A percentile compares a stretch with the other conserved stretches of the same genome.
phyloP scores from a whole-genome alignment of 2,113 vertebrate genomes.

The Ifrita kowaldi region DNA sequence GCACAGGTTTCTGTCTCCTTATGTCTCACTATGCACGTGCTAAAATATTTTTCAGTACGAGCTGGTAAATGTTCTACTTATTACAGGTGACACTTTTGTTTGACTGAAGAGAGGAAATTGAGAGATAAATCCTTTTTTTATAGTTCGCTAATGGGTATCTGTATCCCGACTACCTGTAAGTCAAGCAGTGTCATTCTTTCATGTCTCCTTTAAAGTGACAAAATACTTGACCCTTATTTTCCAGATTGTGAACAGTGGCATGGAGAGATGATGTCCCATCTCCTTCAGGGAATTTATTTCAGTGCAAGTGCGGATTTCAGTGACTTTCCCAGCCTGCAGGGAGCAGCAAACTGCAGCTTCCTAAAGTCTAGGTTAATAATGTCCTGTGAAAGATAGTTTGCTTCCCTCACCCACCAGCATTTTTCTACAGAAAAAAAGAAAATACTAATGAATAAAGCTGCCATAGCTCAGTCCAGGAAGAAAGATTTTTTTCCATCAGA shows the following conservation, averaged over 20 bases:
- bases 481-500: neutral
- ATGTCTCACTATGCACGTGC: neutral
- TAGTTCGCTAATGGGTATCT: rapidly evolving
- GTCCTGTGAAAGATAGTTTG: neutral
- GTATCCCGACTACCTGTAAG: neutral
- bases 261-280: neutral
- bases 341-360: neutral
- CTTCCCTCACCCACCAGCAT: neutral
- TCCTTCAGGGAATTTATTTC: neutral
- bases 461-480: neutral
- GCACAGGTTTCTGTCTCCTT: neutral
- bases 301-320: neutral
- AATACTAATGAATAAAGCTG: neutral
- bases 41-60: neutral
- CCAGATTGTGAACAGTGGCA: neutral
- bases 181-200: neutral
- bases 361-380: neutral
- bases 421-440: neutral
- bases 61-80: neutral
- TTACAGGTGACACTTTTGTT: neutral
- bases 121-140: neutral
- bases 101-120: neutral
- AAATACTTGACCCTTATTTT: neutral
- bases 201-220: neutral
- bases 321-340: neutral